phyloP scores from a whole-genome alignment of 2,888 invertebrate species.

The Imbricaverruca yamaguchii region DNA sequence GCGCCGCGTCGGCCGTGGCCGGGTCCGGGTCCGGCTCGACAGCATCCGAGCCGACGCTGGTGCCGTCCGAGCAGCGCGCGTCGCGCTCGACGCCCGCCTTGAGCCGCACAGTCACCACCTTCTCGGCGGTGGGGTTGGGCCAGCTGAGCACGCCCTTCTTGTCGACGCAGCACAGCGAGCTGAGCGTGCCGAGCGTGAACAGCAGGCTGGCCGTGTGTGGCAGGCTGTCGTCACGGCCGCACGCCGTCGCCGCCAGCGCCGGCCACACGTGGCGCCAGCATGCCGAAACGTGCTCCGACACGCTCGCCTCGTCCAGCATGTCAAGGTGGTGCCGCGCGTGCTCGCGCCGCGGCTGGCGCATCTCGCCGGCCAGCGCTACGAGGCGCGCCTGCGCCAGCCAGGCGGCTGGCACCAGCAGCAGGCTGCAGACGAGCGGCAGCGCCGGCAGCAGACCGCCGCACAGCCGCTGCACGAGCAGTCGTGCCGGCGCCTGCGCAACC shows the following conservation, averaged over 20 bases:
- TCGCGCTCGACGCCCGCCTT: not conserved
- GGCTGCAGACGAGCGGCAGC: conserved; percentile 20
- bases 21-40: not conserved
- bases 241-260: not conserved
- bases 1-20: conserved; percentile 27
- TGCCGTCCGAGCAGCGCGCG: conserved; percentile 7
- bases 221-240: conserved; percentile 11
- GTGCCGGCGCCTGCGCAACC: too few species aligned
- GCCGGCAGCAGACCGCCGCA: not conserved
- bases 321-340: not conserved
- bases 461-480: not conserved
- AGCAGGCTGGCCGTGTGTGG: conserved; percentile 24
- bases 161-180: conserved; percentile 87
- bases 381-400: conserved; percentile 23
- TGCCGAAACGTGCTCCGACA: conserved; percentile 11
- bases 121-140: conserved; percentile 97
- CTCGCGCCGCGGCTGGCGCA: conserved; percentile 5
- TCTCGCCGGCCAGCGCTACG: not conserved
- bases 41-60: not conserved
- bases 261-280: conserved; percentile 20
- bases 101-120: conserved; percentile 57
- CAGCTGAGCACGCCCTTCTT: conserved; percentile 97
- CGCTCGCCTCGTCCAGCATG: conserved; percentile 9
- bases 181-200: conserved; percentile 24
- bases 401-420: conserved; percentile 17